These are phyloP conservation scores for Deroptyus accipitrinus DNA, from an alignment of 2,113 vertebrate species.

Conservation along the genomic window DNA sequence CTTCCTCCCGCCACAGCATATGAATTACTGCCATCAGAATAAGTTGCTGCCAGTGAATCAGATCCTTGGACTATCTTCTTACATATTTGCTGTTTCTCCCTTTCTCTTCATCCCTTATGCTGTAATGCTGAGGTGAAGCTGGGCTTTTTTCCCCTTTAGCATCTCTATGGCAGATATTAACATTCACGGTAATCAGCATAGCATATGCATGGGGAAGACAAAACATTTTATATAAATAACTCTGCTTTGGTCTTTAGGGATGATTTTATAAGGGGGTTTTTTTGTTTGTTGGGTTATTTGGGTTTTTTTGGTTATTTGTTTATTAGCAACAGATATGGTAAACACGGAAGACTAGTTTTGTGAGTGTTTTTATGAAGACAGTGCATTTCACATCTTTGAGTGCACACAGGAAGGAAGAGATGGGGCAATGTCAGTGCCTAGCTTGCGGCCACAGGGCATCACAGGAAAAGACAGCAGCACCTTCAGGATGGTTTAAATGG, in stretches of 20 bases:
- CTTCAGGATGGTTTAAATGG: background rate
- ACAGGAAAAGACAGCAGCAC: background rate
- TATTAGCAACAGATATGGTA: fast-evolving
- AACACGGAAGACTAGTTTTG: background rate
- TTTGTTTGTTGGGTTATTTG: background rate
- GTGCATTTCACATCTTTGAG: background rate
- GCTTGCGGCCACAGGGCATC: background rate
- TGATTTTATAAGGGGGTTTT: background rate
- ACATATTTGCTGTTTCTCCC: background rate
- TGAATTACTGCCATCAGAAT: background rate
- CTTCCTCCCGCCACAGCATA: background rate
- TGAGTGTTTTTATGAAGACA: background rate
- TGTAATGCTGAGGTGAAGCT: background rate
- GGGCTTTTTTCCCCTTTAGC: background rate
- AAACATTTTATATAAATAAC: background rate
- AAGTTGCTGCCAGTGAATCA: background rate
- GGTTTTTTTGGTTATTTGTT: background rate
- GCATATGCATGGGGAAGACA: background rate
- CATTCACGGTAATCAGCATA: background rate
- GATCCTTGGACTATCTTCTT: background rate
- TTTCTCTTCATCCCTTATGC: background rate
- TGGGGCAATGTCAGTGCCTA: background rate
- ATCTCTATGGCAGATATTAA: background rate
- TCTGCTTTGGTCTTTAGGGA: background rate
- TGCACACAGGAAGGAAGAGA: background rate